phyloP scores from a whole-genome alignment of 2,113 vertebrate genomes.

The Epinephelus cyanopodus region DNA sequence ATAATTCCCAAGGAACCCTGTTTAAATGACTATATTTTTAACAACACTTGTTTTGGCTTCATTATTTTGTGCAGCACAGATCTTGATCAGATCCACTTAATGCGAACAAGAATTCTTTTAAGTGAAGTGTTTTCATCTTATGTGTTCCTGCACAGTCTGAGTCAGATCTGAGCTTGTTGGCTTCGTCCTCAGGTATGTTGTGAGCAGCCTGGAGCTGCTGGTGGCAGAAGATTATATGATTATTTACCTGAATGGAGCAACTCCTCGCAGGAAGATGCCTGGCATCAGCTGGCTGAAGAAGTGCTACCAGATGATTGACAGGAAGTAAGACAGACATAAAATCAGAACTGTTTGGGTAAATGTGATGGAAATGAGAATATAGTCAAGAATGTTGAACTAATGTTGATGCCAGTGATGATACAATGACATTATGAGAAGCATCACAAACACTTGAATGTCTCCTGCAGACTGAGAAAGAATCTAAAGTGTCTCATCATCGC shows the following conservation, averaged over 20 bases:
- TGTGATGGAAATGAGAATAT: neutral
- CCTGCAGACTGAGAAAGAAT: slow-evolving; percentile 91
- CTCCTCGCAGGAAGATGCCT: slow-evolving; percentile 94
- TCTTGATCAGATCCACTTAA: neutral
- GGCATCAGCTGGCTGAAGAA: slow-evolving; percentile 97
- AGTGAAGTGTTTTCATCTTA: neutral
- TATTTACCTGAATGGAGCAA: slow-evolving; percentile 96
- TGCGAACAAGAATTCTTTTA: neutral
- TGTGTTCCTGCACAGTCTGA: accelerated
- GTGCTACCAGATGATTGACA: slow-evolving; percentile 99
- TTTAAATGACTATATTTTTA: neutral
- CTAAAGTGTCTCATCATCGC: slow-evolving; percentile 95
- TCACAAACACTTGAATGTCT: slow-evolving; percentile 36
- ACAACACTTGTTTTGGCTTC: neutral
- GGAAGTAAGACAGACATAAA: slow-evolving; percentile 84
- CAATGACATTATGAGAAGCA: neutral
- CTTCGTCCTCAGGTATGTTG: slow-evolving; percentile 89
- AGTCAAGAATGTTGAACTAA: neutral
- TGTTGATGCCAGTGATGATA: neutral
- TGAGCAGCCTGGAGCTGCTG: slow-evolving; percentile 96
- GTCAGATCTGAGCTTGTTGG: neutral
- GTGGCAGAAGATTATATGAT: slow-evolving; percentile 99
- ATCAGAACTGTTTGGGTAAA: neutral
- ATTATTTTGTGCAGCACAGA: neutral
- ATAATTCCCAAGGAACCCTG: no score